Base-by-base conservation (phyloP, 1,140 invertebrate species). In the Oscheius sp. region DNA sequence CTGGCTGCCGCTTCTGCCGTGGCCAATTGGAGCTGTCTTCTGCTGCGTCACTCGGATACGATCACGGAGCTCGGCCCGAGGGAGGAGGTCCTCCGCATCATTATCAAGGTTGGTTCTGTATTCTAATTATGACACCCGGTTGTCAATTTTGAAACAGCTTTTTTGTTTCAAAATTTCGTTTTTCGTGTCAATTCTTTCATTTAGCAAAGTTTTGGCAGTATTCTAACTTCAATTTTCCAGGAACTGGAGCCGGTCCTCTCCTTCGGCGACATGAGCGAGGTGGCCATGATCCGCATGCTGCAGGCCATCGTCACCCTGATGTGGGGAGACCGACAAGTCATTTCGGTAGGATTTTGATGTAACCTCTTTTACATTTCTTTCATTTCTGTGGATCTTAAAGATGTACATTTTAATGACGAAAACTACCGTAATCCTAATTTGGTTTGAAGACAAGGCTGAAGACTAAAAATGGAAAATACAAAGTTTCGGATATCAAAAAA, bases 291-390 rank as follows among this genome's bases (percentile, higher is more conserved):
- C 18, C 69, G 79, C 13, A 35, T 82, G 18, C 77, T 82, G 0
- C 80, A 82, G 64, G 55, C 79, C 13, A 78, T 81, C 35, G 73
- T 75, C 13, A 81, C 79, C 0, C 34, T 82, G 2, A 82, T 81
- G 79, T 79, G 79, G 79, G 80, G 80, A 13, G 76, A 81, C 61
- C 23, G 58, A 13, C 52, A 73, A 1, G 75, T 81, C 18, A 81
- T 81, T 61, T 31, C 31, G 28, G 71, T 73, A 31, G 26, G 55
- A 31, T 31, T 67, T 46, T 20, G n/a, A n/a, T n/a, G n/a, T n/a
- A n/a, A n/a, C n/a, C n/a, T n/a, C n/a, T n/a, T n/a, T n/a, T n/a
- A n/a, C n/a, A n/a, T n/a, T n/a, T n/a, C n/a, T n/a, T n/a, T n/a
- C n/a, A n/a, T n/a, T n/a, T n/a, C n/a, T n/a, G n/a, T n/a, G n/a